A percentile compares a stretch with the other conserved stretches of the same genome.
These are phyloP conservation scores for Suncus etruscus DNA, from an alignment of 2,113 vertebrate species.

Conservation along the genomic window DNA sequence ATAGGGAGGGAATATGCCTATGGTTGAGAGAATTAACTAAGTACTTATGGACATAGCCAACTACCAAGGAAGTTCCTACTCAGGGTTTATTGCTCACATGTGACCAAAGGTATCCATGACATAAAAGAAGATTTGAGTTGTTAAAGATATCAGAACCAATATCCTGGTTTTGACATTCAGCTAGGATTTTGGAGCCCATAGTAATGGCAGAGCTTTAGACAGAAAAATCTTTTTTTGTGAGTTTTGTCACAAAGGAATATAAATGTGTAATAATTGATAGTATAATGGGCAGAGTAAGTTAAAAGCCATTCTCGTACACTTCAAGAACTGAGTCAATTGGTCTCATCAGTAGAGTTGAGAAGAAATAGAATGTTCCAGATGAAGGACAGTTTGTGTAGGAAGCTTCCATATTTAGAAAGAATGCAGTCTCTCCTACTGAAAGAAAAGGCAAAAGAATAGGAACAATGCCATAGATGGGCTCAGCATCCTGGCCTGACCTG, in stretches of 20 bases:
- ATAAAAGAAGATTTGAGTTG: neutral
- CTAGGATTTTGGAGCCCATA: neutral
- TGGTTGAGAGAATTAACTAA: neutral
- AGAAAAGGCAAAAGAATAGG: no score
- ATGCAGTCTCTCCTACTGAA: neutral
- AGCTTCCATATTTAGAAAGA: neutral
- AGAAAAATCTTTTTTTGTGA: no score
- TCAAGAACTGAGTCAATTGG: neutral
- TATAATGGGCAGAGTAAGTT: neutral
- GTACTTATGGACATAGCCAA: neutral
- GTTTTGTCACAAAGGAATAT: no score
- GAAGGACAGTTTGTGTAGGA: no score
- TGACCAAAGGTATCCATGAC: neutral
- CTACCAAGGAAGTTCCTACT: rapidly evolving
- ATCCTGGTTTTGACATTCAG: neutral
- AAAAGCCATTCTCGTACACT: neutral
- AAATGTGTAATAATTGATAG: no score
- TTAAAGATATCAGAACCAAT: neutral
- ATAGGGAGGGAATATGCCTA: no score
- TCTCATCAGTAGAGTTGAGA: no score
- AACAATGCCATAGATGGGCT: neutral
- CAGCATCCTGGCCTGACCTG: no score
- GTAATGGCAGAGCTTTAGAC: no score
- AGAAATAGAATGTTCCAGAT: no score
- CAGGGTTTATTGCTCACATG: no score